phyloP scores from a whole-genome alignment of 2,888 invertebrate species.

The Papilio elwesi region DNA sequence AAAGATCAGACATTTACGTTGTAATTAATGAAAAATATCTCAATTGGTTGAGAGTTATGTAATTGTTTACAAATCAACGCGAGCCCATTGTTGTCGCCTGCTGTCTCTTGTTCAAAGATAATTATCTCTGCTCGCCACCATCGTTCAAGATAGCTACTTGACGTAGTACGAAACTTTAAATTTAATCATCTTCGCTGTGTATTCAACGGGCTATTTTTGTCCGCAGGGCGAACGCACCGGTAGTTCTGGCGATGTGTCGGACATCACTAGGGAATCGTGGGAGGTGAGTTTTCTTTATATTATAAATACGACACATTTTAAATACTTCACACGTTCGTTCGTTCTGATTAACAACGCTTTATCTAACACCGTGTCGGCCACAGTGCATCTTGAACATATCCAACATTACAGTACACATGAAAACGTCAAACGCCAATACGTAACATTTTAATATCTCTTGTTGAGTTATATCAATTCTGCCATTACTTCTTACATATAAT shows the following conservation, averaged over 20 bases:
- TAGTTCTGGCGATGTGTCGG: conserved; percentile 90
- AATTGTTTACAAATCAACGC: conserved; percentile 29
- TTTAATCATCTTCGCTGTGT: conserved; percentile 3
- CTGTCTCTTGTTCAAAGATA: conserved; percentile 45
- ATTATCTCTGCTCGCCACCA: conserved; percentile 53
- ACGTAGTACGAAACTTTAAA: conserved; percentile 9
- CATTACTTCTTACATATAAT: background rate
- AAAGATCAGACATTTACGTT: background rate
- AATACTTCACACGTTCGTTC: conserved; percentile 52
- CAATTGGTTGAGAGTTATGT: conserved; percentile 30
- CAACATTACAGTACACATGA: conserved; percentile 79
- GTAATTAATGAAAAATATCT: background rate
- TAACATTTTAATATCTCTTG: conserved; percentile 44
- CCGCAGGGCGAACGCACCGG: conserved; percentile 82
- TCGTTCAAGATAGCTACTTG: conserved; percentile 40
- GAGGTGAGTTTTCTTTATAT: conserved; percentile 88
- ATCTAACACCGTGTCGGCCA: conserved; percentile 62
- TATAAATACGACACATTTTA: conserved; percentile 14
- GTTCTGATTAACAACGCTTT: conserved; percentile 63
- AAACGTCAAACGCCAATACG: conserved; percentile 59
- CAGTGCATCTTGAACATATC: conserved; percentile 66
- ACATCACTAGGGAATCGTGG: conserved; percentile 95
- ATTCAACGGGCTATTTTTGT: conserved; percentile 39
- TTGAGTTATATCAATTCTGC: conserved; percentile 44
- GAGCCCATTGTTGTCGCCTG: conserved; percentile 43